Evolutionary conservation across 2,888 invertebrate species (phyloP).

Genomic region (Bibio marci): DNA sequence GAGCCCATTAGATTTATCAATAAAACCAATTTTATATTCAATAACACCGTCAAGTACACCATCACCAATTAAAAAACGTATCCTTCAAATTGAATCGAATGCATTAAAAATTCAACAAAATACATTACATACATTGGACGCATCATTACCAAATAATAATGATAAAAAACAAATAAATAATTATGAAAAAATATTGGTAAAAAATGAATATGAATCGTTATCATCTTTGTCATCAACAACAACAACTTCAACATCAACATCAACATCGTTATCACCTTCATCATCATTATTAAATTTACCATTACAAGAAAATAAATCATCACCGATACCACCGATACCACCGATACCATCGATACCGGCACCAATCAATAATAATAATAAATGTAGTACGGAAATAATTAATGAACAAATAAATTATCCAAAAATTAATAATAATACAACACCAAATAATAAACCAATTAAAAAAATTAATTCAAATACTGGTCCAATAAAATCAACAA

Average conservation of each 20-base stretch:
- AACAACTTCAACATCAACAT: constrained; percentile 19
- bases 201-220: constrained; percentile 18
- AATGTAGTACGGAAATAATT: too few species aligned
- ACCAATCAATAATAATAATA: too few species aligned
- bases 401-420: not conserved
- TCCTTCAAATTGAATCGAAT: constrained; percentile 9
- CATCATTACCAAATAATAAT: constrained; percentile 12
- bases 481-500: not conserved
- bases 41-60: constrained; percentile 65
- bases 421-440: not conserved
- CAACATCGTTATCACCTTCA: too few species aligned
- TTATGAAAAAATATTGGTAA: constrained; percentile 13
- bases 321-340: not conserved
- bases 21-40: constrained; percentile 44
- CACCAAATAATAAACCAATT: not conserved
- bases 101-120: not conserved
- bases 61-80: constrained; percentile 42
- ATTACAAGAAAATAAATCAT: not conserved
- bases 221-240: constrained; percentile 21
- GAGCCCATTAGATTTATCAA: constrained; percentile 55
- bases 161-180: constrained; percentile 14
- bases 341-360: not conserved
- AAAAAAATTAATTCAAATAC: not conserved
- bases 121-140: constrained; percentile 2
- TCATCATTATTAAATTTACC: not conserved